A percentile compares a stretch with the other conserved stretches of the same genome.
These are phyloP conservation scores for Pseudocheirus occidentalis DNA, from an alignment of 2,797 vertebrate species.

Conservation along the genomic window DNA sequence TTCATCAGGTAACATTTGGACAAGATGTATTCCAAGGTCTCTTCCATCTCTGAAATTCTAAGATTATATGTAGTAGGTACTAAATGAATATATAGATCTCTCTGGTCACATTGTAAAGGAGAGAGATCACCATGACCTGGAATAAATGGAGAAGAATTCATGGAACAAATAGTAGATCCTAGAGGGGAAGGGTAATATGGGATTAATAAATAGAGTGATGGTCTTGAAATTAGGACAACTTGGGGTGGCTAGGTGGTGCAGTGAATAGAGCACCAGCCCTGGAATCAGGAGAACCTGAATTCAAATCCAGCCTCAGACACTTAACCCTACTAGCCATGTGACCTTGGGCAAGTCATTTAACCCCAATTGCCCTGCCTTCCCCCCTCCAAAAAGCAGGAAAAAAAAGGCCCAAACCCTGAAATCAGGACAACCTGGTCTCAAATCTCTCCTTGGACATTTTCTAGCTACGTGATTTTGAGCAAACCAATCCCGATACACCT, in stretches of 20 bases:
- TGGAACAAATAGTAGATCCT: background rate
- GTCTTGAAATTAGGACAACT: background rate
- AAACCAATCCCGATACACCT: background rate
- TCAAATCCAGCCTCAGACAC: no score
- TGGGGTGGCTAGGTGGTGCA: background rate
- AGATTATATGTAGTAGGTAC: background rate
- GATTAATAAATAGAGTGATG: background rate
- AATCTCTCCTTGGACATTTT: background rate
- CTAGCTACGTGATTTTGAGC: background rate
- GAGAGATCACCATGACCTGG: background rate
- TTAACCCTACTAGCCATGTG: no score
- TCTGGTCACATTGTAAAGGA: background rate
- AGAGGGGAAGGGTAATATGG: background rate
- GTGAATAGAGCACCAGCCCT: no score
- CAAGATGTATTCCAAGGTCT: background rate
- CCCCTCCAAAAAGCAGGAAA: no score
- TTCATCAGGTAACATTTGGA: background rate
- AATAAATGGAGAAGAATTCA: background rate
- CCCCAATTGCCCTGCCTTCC: no score
- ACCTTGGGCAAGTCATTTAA: no score
- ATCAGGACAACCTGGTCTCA: background rate
- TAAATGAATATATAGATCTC: background rate
- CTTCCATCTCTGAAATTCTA: background rate
- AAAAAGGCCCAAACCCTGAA: background rate
- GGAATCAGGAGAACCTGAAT: no score